Evolutionary conservation across 2,113 vertebrate genomes (phyloP).

Genomic region (Onychostoma macrolepis): DNA sequence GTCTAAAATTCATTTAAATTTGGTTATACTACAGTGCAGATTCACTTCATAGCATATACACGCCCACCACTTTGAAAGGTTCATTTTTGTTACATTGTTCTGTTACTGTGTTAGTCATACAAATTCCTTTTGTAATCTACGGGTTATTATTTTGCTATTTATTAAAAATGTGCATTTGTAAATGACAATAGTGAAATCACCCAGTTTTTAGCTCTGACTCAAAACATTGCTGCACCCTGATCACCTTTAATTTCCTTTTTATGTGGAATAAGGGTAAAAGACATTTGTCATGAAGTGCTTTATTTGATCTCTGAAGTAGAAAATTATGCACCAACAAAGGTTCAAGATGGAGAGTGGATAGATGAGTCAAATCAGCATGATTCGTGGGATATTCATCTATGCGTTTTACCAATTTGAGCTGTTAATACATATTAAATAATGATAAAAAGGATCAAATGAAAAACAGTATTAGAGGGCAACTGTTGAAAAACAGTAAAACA

Average conservation of each 20-base stretch:
- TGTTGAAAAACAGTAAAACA: neutral
- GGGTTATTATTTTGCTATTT: neutral
- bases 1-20: neutral
- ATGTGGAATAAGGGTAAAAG: neutral
- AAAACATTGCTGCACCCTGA: neutral
- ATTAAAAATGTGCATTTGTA: neutral
- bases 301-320: neutral
- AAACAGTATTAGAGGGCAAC: neutral
- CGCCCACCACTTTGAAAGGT: neutral
- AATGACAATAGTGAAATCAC: neutral
- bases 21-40: neutral
- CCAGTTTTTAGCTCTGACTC: neutral
- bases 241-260: neutral
- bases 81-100: neutral
- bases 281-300: constrained; percentile 7
- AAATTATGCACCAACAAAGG: neutral
- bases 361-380: neutral
- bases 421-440: neutral
- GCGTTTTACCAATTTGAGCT: neutral
- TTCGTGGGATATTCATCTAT: neutral
- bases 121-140: neutral
- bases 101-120: neutral
- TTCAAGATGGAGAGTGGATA: neutral
- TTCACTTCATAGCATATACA: neutral
- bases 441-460: neutral